Evolutionary conservation across 2,888 invertebrate species (phyloP).

Genomic region (Gastrophysa polygoni): DNA sequence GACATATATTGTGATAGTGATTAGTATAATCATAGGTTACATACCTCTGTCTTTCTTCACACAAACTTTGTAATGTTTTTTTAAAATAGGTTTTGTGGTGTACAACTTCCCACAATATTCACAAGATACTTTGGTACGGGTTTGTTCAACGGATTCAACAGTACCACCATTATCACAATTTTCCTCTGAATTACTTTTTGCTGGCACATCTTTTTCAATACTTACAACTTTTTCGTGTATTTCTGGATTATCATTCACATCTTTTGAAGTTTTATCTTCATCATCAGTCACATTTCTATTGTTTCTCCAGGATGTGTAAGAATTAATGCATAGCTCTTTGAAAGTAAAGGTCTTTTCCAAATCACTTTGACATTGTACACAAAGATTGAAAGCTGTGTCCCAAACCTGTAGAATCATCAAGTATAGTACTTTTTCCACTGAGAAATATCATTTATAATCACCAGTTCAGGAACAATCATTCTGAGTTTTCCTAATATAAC

Average conservation of each 20-base stretch:
- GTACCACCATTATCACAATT: no score
- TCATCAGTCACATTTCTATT: not conserved
- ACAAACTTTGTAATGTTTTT: constrained; percentile 39
- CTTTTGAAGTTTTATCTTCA: constrained; percentile 15
- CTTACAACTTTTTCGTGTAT: constrained; percentile 5
- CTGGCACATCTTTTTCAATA: constrained; percentile 41
- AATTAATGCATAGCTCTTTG: constrained; percentile 45
- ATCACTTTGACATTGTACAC: constrained; percentile 40
- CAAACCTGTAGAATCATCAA: constrained; percentile 39
- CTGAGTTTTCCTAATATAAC: constrained; percentile 40
- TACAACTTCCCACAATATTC: constrained; percentile 36
- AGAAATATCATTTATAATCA: no score
- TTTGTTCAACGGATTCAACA: no score
- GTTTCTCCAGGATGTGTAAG: constrained; percentile 33
- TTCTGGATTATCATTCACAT: constrained; percentile 5
- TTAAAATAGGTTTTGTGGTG: constrained; percentile 37
- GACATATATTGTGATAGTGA: no score
- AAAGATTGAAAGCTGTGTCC: constrained; percentile 40
- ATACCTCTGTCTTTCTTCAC: constrained; percentile 28
- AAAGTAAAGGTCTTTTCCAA: constrained; percentile 46
- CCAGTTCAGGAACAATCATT: constrained; percentile 49
- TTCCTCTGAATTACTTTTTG: constrained; percentile 22
- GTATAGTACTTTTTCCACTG: no score
- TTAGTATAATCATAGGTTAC: not conserved
- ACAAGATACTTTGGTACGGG: constrained; percentile 29